These are phyloP conservation scores for Pelobates cultripes DNA, from an alignment of 2,797 vertebrate species.

Conservation along the genomic window DNA sequence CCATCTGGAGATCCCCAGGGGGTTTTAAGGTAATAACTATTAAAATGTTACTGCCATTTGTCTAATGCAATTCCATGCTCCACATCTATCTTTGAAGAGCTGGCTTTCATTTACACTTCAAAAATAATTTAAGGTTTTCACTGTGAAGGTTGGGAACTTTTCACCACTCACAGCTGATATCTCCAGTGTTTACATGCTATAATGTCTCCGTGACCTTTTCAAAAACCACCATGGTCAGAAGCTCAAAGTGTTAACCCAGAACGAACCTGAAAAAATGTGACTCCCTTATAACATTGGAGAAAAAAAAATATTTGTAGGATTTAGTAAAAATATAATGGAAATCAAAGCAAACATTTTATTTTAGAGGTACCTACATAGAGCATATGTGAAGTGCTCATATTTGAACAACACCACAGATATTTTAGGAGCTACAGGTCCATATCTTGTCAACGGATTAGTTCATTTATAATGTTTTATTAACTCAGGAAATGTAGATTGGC, in stretches of 20 bases:
- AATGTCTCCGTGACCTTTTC: conserved; percentile 75
- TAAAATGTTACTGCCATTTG: conserved; percentile 75
- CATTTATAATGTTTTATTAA: too few species aligned
- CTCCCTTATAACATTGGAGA: too few species aligned
- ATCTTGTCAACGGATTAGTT: too few species aligned
- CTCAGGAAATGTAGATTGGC: too few species aligned
- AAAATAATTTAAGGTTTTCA: conserved; percentile 75
- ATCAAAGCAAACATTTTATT: too few species aligned
- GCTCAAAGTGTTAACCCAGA: conserved; percentile 67
- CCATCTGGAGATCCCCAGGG: conserved; percentile 61
- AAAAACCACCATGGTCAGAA: conserved; percentile 66
- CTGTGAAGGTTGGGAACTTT: conserved; percentile 77
- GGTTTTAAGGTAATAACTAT: conserved; percentile 70
- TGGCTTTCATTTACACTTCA: conserved; percentile 77
- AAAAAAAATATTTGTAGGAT: too few species aligned
- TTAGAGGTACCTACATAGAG: too few species aligned
- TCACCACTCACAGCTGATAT: conserved; percentile 74
- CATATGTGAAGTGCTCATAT: too few species aligned
- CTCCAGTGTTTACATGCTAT: conserved; percentile 73
- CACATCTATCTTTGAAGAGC: conserved; percentile 72
- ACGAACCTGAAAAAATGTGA: conserved; percentile 41
- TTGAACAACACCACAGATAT: too few species aligned
- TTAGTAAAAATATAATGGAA: too few species aligned
- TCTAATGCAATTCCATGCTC: conserved; percentile 71
- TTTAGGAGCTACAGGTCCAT: too few species aligned